Conservation (phyloP, 2,888 invertebrate genomes). For the Hirtodrosophila confusa region DNA sequence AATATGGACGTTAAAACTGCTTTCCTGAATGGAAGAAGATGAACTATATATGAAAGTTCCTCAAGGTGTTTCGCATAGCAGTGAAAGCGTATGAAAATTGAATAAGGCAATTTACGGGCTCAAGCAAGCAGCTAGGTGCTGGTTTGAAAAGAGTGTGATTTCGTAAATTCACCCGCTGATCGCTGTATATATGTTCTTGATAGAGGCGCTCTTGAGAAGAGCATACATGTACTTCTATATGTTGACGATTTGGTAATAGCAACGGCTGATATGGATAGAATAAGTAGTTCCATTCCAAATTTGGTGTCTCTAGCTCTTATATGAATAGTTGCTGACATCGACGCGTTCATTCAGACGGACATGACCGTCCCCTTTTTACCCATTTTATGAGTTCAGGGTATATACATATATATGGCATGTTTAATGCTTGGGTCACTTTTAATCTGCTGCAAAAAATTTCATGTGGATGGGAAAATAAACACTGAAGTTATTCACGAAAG, state of each 20-base stretch:
- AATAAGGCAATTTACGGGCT: constrained; percentile 58
- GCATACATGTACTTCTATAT: constrained; percentile 48
- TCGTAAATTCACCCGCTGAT: constrained; percentile 27
- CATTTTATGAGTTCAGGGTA: too few species aligned
- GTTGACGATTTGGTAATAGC: constrained; percentile 59
- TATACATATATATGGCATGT: too few species aligned
- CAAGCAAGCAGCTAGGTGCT: constrained; percentile 32
- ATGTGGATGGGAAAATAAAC: too few species aligned
- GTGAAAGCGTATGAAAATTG: constrained; percentile 27
- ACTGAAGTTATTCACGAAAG: too few species aligned
- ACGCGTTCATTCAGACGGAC: too few species aligned
- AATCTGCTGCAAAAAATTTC: too few species aligned
- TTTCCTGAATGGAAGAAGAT: constrained; percentile 46
- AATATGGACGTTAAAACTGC: constrained; percentile 7
- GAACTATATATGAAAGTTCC: constrained; percentile 45
- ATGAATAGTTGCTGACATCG: too few species aligned
- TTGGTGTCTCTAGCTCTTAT: too few species aligned
- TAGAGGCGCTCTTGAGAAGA: too few species aligned
- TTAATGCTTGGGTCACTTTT: too few species aligned
- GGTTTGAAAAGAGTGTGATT: constrained; percentile 24
- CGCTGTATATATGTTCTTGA: constrained; percentile 46
- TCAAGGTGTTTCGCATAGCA: constrained; percentile 23
- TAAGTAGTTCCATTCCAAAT: too few species aligned
- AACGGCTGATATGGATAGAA: constrained; percentile 38
- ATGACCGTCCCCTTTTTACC: too few species aligned